These are phyloP conservation scores for Lithophane semibrunnea DNA, from an alignment of 2,888 invertebrate species.

Conservation along the genomic window DNA sequence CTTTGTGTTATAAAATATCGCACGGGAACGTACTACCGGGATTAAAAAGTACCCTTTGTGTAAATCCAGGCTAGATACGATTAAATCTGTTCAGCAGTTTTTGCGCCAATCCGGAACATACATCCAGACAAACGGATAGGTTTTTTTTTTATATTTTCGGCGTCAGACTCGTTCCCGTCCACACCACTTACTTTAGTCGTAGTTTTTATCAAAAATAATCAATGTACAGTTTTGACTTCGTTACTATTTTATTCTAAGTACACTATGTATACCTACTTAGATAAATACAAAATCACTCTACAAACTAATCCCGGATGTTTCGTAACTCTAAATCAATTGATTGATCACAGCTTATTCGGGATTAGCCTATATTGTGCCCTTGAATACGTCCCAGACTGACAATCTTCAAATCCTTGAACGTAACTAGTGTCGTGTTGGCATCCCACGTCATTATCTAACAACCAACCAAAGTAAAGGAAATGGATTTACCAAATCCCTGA, in stretches of 20 bases:
- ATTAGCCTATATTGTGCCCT: not conserved
- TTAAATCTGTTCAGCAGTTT: no score
- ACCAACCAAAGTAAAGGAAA: constrained; percentile 12
- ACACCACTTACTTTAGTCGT: not conserved
- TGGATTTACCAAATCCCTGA: constrained; percentile 20
- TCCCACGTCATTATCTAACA: constrained; percentile 22
- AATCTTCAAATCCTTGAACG: constrained; percentile 9
- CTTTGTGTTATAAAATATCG: no score
- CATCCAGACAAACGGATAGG: not conserved
- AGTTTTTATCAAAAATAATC: not conserved
- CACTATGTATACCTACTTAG: not conserved
- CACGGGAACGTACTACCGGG: no score
- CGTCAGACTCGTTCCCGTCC: not conserved
- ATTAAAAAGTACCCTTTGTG: no score
- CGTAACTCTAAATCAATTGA: not conserved
- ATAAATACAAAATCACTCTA: not conserved
- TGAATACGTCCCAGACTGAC: not conserved
- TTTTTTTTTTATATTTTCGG: not conserved
- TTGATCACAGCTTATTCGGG: constrained; percentile 22
- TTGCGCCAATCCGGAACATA: not conserved
- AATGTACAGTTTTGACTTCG: not conserved
- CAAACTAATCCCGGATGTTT: not conserved
- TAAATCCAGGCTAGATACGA: no score
- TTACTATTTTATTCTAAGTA: not conserved
- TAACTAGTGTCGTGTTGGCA: not conserved